phyloP scores from a whole-genome alignment of 2,797 vertebrate species.

The Sebastes matsubarae region DNA sequence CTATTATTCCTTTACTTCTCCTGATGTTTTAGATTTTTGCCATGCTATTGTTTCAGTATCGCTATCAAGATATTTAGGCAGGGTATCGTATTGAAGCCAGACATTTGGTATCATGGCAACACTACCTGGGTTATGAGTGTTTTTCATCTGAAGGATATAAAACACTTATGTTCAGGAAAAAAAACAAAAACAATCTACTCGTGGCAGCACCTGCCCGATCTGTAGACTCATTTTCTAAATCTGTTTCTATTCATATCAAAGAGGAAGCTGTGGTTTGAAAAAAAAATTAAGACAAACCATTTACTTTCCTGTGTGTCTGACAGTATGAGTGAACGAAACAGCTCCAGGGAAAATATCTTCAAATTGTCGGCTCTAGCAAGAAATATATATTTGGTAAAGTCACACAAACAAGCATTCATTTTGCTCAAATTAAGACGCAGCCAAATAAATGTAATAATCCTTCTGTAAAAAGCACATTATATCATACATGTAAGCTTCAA shows the following conservation, averaged over 20 bases:
- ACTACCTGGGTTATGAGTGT: neutral
- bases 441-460: neutral
- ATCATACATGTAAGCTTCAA: neutral
- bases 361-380: neutral
- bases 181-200: neutral
- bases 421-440: neutral
- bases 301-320: neutral
- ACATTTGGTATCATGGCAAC: too few species aligned
- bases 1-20: too few species aligned
- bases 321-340: neutral
- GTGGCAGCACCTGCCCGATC: neutral
- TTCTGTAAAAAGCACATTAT: neutral
- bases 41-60: too few species aligned
- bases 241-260: neutral
- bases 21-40: too few species aligned
- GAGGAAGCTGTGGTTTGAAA: neutral
- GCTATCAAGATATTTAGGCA: too few species aligned
- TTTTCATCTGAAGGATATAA: neutral
- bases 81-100: too few species aligned
- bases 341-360: neutral
- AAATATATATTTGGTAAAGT: neutral
- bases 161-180: neutral
- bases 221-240: neutral
- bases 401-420: neutral
- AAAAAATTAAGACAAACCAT: neutral